These are phyloP conservation scores for Crotophaga sulcirostris DNA, from an alignment of 2,113 vertebrate genomes.

Conservation along the genomic window DNA sequence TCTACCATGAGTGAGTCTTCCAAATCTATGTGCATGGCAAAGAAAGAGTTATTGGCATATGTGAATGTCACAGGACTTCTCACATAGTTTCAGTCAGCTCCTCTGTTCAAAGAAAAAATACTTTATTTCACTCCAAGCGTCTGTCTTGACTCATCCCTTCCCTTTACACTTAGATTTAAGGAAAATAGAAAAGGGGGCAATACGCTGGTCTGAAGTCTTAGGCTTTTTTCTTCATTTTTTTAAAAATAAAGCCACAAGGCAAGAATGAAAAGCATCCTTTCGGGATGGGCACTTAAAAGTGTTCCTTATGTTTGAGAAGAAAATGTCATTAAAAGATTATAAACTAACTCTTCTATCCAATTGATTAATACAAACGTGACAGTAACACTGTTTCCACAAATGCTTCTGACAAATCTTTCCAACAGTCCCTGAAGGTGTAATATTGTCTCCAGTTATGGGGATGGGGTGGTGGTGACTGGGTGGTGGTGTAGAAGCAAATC, in stretches of 20 bases:
- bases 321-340: background rate
- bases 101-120: background rate
- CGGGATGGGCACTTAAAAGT: background rate
- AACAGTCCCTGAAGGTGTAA: background rate
- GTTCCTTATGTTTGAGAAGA: background rate
- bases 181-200: background rate
- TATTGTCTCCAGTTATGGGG: background rate
- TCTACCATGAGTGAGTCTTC: background rate
- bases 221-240: too few species aligned
- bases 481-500: background rate
- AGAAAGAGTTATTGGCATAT: background rate
- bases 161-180: background rate
- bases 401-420: background rate
- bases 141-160: background rate
- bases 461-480: rapidly evolving
- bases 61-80: background rate
- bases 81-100: background rate
- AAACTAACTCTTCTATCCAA: background rate
- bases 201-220: background rate
- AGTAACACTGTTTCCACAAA: background rate
- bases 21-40: background rate
- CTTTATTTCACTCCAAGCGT: background rate
- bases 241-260: background rate
- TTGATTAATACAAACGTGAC: background rate
- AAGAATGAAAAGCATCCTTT: background rate